phyloP scores from a whole-genome alignment of 92 coral and sea anemone genomes.

The Porites evermanni region DNA sequence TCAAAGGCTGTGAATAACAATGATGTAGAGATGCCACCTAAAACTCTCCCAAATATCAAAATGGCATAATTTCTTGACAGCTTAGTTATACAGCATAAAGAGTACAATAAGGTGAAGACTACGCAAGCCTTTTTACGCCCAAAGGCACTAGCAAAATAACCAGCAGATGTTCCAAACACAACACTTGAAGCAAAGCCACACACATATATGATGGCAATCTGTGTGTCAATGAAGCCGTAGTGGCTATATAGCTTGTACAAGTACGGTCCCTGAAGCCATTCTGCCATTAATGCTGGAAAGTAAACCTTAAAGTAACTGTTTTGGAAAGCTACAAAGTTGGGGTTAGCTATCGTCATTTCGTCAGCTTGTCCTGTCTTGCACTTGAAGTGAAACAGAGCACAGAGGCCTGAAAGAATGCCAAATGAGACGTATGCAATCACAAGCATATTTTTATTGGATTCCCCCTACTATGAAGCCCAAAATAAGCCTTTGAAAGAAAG shows the following conservation, averaged over 20 bases:
- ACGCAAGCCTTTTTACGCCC: constrained; percentile 98
- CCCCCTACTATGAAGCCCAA: background rate
- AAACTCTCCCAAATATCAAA: constrained; percentile 85
- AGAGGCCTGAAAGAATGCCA: constrained; percentile 58
- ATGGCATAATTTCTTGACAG: constrained; percentile 89
- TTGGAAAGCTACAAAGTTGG: constrained; percentile 89
- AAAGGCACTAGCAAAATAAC: constrained; percentile 85
- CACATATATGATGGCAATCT: constrained; percentile 93
- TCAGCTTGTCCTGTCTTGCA: constrained; percentile 68
- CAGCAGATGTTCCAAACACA: constrained; percentile 91
- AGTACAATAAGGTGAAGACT: constrained; percentile 88
- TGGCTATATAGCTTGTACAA: constrained; percentile 92
- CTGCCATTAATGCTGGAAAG: constrained; percentile 95
- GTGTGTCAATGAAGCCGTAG: constrained; percentile 97
- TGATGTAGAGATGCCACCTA: constrained; percentile 97
- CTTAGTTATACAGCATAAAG: constrained; percentile 91
- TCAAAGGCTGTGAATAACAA: constrained; percentile 95
- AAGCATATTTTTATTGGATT: constrained; percentile 62
- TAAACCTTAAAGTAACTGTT: constrained; percentile 88
- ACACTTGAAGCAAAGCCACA: constrained; percentile 98
- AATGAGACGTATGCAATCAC: constrained; percentile 85
- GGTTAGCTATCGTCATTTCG: constrained; percentile 77
- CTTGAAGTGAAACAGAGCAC: constrained; percentile 79
- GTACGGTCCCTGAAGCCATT: constrained; percentile 98
- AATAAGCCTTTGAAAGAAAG: background rate